Conservation (phyloP, 2,113 vertebrate genomes). For the Erpornis zantholeuca region DNA sequence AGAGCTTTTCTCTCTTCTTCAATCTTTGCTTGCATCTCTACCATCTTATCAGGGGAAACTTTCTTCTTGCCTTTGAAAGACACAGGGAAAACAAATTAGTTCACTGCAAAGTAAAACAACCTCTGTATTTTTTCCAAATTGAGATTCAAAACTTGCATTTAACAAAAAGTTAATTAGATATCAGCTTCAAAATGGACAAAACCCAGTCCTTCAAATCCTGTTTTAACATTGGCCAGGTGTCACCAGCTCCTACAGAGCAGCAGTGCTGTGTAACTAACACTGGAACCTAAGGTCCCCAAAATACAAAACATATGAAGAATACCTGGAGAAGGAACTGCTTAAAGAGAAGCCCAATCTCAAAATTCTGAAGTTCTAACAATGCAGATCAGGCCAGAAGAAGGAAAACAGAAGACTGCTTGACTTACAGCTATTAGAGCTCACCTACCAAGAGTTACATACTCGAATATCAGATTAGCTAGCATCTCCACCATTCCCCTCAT, state of each 20-base stretch:
- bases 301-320: not conserved
- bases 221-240: not conserved
- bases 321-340: not conserved
- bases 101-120: not conserved
- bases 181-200: not conserved
- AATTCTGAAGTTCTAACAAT: not conserved
- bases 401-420: not conserved
- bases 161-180: not conserved
- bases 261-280: not conserved
- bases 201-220: not conserved
- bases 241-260: not conserved
- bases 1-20: conserved; percentile 95
- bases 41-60: conserved; percentile 96
- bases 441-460: not conserved
- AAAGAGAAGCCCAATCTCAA: not conserved
- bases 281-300: not conserved
- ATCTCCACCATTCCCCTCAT: not conserved
- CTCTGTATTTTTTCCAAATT: not conserved
- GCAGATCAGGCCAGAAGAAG: not conserved
- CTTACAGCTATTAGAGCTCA: not conserved
- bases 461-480: not conserved
- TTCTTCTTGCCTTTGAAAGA: conserved; percentile 89
- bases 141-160: not conserved
- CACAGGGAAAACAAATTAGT: not conserved
- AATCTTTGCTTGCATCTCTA: conserved; percentile 98